Base-by-base conservation (phyloP, 1,140 invertebrate genomes). In the Lycorma delicatula region DNA sequence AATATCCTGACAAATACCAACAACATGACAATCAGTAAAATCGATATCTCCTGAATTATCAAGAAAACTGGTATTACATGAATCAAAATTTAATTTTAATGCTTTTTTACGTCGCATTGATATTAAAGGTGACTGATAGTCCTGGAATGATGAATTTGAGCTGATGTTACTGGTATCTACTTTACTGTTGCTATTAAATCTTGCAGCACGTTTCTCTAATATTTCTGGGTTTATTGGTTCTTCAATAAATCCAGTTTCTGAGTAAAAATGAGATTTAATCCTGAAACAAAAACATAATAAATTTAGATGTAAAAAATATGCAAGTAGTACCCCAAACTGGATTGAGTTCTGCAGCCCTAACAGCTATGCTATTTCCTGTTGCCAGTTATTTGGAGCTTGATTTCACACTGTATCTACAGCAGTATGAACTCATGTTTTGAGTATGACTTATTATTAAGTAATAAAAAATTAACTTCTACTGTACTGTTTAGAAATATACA, bases 1-100 rank as follows among this genome's bases (percentile, higher is more conserved):
- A 61, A 98, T 74, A 71, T 96, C 87, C 69, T 79, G 81, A 75
- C 89, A 96, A 1, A 90, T 93, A 26, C 95, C 96, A 56, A 97
- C 86, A 70, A 98, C 91, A 73, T 93, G 88, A 70, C 89, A 82
- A 69, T 86, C 82, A 62, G 83, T 80, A 73, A 87, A 82, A 74
- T 91, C 88, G 75, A 90, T 84, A 64, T 87, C 85, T 47, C 77
- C 75, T 48, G 75, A 75, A 29, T 70, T 70, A 63, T 82, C 82
- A 56, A 80, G 78, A 63, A 76, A 76, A 59, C n/a, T n/a, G n/a
- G 79, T 72, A 18, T 68, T 64, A 57, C 73, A 78, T 44, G 41
- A 18, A n/a, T n/a, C n/a, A n/a, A n/a, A n/a, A n/a, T n/a, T n/a
- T n/a, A n/a, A 5, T 7, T 38, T 7, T 63, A 71, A 75, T 59